Base-by-base conservation (phyloP, 2,113 vertebrate genomes). In the Pogonocichla stellata region DNA sequence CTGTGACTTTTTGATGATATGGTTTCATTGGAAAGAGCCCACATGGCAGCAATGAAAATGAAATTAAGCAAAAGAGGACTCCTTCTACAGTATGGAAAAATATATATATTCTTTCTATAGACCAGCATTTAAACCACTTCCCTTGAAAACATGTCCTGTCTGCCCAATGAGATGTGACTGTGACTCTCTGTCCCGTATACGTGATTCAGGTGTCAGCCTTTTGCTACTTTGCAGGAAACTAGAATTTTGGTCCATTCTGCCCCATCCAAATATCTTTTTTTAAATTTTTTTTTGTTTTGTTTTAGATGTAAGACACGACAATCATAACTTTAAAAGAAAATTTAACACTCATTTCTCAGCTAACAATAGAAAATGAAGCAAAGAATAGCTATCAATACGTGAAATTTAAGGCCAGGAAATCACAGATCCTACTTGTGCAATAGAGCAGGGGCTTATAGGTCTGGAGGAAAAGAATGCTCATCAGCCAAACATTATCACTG, bases 81-180 rank as follows among this genome's bases (percentile, higher is more conserved):
- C 10, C 23, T 90, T 78, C 23, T 67, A 60, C 6, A 34, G 4
- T n/a, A 38, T 7, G 3, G 20, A 23, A 80, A 40, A 57, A 81
- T 2, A 3, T 5, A 18, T n/a, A 9, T 18, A 33, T 20, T 62
- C 23, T 65, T 40, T 61, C 17, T 45, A 3, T 28, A 47, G 5
- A 28, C 11, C 38, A 51, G 6, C 22, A 47, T 56, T 94, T 29
- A 88, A 85, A 67, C 28, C 17, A 28, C 7, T 61, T 43, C 48
- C 5, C 16, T 26, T 57, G 16, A 51, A 56, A 69, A 10, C 2
- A 8, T 26, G 12, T 26, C 23, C 51, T 61, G 17, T 26, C 23
- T 61, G 19, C 34, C 54, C 48, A 40, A 1, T 0, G 1, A 14
- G 28, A 45, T 25, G 24, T 29, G 28, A 57, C 42, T 11, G 18